Evolutionary conservation across 2,113 vertebrate genomes (phyloP).

Genomic region (Macaca mulatta): DNA sequence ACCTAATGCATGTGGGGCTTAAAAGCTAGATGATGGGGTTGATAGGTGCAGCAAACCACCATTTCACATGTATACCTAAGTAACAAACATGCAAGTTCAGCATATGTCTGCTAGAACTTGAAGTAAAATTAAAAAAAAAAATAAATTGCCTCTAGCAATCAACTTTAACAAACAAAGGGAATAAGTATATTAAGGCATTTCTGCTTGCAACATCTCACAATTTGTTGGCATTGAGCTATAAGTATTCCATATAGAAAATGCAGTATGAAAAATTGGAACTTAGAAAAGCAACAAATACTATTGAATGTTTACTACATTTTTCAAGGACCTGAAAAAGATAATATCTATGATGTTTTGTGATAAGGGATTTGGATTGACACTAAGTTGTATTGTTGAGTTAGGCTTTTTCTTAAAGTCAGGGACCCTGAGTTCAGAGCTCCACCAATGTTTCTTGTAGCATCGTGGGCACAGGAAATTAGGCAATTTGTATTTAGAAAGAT

Average conservation of each 20-base stretch:
- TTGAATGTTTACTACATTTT: conserved; percentile 18
- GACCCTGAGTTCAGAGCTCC: neutral
- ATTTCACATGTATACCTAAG: too few relatives aligned
- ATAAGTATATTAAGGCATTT: conserved; percentile 14
- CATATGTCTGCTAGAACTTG: too few relatives aligned
- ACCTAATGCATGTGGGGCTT: too few relatives aligned
- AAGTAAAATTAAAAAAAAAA: too few relatives aligned
- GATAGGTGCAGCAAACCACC: too few relatives aligned
- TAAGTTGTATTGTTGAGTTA: neutral
- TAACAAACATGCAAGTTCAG: too few relatives aligned
- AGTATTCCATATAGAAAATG: conserved; percentile 33
- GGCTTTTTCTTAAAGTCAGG: neutral
- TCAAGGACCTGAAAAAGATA: conserved; percentile 3
- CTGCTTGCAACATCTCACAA: conserved; percentile 17
- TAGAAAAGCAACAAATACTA: neutral
- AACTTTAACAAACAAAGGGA: neutral
- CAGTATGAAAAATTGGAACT: neutral
- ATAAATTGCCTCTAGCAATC: neutral
- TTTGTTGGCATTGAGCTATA: conserved; percentile 3
- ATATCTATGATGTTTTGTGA: conserved; percentile 3
- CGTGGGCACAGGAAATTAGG: neutral
- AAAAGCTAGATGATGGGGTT: too few relatives aligned
- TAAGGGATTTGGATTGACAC: neutral
- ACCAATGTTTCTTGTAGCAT: neutral
- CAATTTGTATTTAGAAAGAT: neutral